Conservation (phyloP, 2,797 vertebrate genomes). For the Sarcoramphus papa region DNA sequence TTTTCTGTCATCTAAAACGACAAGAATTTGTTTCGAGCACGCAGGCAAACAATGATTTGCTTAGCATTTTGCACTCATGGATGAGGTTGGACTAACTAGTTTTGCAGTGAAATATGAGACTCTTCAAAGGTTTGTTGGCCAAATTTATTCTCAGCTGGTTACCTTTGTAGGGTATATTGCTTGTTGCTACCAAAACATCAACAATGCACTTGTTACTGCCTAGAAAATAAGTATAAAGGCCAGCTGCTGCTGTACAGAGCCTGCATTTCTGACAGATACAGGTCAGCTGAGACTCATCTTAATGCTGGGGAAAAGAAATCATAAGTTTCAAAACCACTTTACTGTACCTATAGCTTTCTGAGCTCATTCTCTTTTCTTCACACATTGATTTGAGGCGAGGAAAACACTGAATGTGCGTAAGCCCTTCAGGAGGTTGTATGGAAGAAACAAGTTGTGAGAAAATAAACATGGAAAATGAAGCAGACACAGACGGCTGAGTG, state of each 20-base stretch:
- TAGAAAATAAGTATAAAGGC: background rate
- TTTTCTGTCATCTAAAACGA: background rate
- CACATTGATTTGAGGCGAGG: background rate
- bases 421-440: background rate
- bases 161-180: background rate
- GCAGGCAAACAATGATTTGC: background rate
- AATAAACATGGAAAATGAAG: background rate
- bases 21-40: background rate
- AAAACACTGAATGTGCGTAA: background rate
- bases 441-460: background rate
- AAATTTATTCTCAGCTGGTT: background rate
- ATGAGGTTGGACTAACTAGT: background rate
- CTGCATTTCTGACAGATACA: background rate
- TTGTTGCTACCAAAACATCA: background rate
- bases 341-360: background rate
- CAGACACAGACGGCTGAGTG: background rate
- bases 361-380: background rate
- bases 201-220: background rate
- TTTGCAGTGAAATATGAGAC: background rate
- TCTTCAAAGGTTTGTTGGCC: background rate
- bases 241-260: background rate
- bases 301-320: background rate
- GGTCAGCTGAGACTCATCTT: background rate
- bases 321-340: background rate
- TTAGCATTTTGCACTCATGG: background rate